Conservation (phyloP, 2,888 invertebrate genomes). For the Acanthosepion esculentum region DNA sequence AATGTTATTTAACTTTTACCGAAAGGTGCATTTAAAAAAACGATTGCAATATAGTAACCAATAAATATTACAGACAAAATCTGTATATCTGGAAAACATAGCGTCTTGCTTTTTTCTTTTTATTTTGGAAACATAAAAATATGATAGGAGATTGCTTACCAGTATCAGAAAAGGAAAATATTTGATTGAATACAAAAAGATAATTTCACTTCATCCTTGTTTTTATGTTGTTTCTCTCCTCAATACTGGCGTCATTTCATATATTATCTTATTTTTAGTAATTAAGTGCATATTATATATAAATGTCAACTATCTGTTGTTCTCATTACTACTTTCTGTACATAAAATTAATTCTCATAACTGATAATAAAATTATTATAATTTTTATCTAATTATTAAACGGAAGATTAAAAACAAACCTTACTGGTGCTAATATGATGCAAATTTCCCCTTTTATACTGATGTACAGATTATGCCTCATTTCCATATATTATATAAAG, state of each 20-base stretch:
- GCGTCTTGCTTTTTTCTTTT: not conserved
- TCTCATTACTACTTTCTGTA: not conserved
- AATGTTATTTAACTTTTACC: not conserved
- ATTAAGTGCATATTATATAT: not conserved
- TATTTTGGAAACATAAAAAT: not conserved
- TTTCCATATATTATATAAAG: too few species aligned
- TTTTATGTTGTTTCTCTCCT: not conserved
- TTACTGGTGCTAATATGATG: too few species aligned
- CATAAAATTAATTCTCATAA: not conserved
- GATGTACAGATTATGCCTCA: too few species aligned
- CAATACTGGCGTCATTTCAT: not conserved
- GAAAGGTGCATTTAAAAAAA: not conserved
- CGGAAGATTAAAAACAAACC: too few species aligned
- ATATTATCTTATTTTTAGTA: not conserved
- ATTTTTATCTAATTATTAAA: too few species aligned
- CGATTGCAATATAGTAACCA: not conserved
- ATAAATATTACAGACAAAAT: not conserved
- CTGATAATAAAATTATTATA: not conserved
- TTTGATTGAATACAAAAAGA: too few species aligned
- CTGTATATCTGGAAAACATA: not conserved
- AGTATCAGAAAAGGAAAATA: too few species aligned
- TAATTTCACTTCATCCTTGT: too few species aligned
- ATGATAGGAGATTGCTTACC: too few species aligned
- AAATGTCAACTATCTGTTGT: not conserved
- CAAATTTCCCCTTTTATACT: too few species aligned